Conservation (phyloP, 30 jellyfish, hydroid and myxozoan species). For the Turritopsis dohrnii region DNA sequence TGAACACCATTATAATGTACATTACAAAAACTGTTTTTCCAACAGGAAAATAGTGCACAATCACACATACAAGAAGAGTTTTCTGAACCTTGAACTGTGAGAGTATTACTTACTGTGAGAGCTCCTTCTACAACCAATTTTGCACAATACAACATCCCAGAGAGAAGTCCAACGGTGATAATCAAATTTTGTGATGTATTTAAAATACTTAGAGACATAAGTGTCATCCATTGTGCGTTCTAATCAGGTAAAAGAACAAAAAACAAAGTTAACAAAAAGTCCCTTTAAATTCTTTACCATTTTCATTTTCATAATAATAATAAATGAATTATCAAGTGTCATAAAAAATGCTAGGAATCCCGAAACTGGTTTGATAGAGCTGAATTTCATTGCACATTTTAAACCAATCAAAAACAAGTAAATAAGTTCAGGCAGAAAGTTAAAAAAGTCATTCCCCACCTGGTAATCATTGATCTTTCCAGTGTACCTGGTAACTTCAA, state of each 20-base stretch:
- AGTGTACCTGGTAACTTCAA: slow-evolving; percentile 77
- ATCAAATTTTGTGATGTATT: slow-evolving; percentile 74
- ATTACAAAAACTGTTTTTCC: not conserved
- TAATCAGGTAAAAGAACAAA: slow-evolving; percentile 1
- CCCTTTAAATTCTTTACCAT: not conserved
- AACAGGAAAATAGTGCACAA: no score
- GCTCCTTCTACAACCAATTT: slow-evolving; percentile 61
- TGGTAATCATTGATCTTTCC: slow-evolving; percentile 66
- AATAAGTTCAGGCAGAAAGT: no score
- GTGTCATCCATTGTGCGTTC: slow-evolving; percentile 70
- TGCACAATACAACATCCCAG: slow-evolving; percentile 81
- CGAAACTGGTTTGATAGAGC: no score
- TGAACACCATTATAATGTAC: not conserved
- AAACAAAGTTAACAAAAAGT: not conserved
- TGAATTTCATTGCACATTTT: no score
- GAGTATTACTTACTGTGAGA: slow-evolving; percentile 32
- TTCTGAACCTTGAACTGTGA: not conserved
- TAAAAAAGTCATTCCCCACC: slow-evolving; percentile 41
- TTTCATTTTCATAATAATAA: not conserved
- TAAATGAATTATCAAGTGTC: no score
- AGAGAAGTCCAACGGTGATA: slow-evolving; percentile 66
- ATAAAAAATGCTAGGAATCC: no score
- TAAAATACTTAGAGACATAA: slow-evolving; percentile 55
- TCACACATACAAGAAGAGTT: no score
- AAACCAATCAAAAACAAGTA: no score